Evolutionary conservation across 2,113 vertebrate species (phyloP).

Genomic region (Dasypus novemcinctus): DNA sequence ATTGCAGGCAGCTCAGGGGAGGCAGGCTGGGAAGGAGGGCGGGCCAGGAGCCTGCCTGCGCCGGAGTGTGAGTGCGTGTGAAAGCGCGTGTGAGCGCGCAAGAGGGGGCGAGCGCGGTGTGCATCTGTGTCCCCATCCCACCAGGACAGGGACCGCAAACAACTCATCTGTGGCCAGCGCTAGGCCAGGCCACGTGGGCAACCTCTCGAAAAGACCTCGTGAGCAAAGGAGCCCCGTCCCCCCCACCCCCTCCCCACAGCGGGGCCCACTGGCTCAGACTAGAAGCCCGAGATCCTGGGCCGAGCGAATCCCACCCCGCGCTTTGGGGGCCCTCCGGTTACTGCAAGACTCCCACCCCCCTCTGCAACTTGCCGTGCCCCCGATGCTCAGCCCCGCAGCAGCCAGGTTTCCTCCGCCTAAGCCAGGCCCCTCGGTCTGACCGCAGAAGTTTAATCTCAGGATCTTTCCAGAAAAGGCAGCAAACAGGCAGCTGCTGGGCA

Average conservation of each 20-base stretch:
- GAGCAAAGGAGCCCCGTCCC: background rate
- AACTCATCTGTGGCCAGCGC: background rate
- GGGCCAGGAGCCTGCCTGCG: background rate
- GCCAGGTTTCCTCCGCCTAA: background rate
- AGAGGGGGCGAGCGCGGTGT: rapidly evolving
- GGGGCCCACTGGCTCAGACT: background rate
- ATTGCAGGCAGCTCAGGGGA: background rate
- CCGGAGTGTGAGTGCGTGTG: background rate
- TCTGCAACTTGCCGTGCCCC: background rate
- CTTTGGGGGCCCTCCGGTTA: background rate
- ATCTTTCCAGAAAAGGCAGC: background rate
- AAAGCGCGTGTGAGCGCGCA: background rate
- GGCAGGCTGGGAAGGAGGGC: background rate
- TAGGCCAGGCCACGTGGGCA: background rate
- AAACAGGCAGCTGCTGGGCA: background rate
- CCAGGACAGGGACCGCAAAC: background rate
- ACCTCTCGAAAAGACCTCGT: background rate
- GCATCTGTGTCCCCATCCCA: background rate
- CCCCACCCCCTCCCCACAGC: background rate
- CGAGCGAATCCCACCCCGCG: background rate
- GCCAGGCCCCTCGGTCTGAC: background rate
- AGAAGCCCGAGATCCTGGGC: background rate
- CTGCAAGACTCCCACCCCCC: background rate
- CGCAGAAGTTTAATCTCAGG: background rate
- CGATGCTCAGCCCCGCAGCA: background rate